A percentile compares a stretch with the other conserved stretches of the same genome.
Evolutionary conservation across 2,797 vertebrate genomes (phyloP).

Genomic region (Mormyrus proboscirostris): DNA sequence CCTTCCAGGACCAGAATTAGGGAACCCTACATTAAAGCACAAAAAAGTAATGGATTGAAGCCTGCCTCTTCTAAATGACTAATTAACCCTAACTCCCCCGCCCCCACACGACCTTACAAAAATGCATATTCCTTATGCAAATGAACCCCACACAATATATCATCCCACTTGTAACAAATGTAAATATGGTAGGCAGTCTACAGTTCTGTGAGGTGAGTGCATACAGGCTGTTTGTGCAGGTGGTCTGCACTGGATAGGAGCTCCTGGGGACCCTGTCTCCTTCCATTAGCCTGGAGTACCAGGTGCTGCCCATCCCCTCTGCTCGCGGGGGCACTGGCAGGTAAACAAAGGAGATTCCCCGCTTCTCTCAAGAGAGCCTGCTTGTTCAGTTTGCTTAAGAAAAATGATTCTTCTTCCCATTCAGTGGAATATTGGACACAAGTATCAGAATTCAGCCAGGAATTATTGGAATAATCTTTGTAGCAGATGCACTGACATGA

Average conservation of each 20-base stretch:
- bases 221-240: background rate
- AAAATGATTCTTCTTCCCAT: background rate
- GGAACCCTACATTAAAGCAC: background rate
- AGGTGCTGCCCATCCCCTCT: background rate
- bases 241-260: background rate
- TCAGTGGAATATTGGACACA: background rate
- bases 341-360: background rate
- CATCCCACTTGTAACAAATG: background rate
- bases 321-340: background rate
- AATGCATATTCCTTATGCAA: background rate
- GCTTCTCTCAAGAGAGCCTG: background rate
- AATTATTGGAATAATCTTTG: background rate
- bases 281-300: constrained; percentile 11
- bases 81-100: background rate
- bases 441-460: background rate
- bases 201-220: background rate
- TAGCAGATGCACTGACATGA: constrained; percentile 1
- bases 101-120: background rate
- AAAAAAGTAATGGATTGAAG: background rate
- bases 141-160: background rate
- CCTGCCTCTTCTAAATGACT: background rate
- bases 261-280: background rate
- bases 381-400: background rate
- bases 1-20: background rate
- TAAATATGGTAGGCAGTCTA: background rate